Base-by-base conservation (phyloP, 2,888 invertebrate species). In the Calliphora vomitoria region DNA sequence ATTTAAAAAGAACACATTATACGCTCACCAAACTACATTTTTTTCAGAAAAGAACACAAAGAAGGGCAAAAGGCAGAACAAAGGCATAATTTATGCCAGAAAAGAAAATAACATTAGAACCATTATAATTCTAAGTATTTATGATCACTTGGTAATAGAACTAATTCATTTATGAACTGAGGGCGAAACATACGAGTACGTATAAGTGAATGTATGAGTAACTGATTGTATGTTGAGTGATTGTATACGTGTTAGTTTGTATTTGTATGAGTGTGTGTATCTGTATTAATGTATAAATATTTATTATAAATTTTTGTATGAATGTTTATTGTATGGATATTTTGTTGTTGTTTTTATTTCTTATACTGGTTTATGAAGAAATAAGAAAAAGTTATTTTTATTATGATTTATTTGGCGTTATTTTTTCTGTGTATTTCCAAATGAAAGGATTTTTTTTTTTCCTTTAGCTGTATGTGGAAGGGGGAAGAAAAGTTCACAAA, bases 331-430 rank as follows among this genome's bases (percentile, higher is more conserved):
- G 25, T 74, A 55, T 55, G 72, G 18, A 55, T 72, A 55, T 69
- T 62, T 78, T 55, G 84, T 18, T 47, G 60, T 74, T 71, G 13
- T 66, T 55, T 10, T 79, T 69, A 10, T 18, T 62, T 68, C 15
- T 68, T 62, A 13, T 50, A 6, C 18, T 41, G 68, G 20, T 78
- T 55, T 71, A 44, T 38, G 62, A 64, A 64, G 78, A 74, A 75
- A 68, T 62, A 50, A 81, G 62, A 74, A 84, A 79, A 85, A 85
- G 35, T 85, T 85, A 85, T 81, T 85, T 85, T 87, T 87, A 87
- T 87, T 87, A 85, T 87, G 87, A 87, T 87, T 87, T 87, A 87
- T 87, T 85, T 87, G 85, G 85, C 64, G 85, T 75, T 58, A 72
- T 87, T 58, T 55, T 25, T 68, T 35, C 38, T 53, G 55, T 25